phyloP scores from a whole-genome alignment of 1,140 invertebrate genomes.

The Drosophila varians region DNA sequence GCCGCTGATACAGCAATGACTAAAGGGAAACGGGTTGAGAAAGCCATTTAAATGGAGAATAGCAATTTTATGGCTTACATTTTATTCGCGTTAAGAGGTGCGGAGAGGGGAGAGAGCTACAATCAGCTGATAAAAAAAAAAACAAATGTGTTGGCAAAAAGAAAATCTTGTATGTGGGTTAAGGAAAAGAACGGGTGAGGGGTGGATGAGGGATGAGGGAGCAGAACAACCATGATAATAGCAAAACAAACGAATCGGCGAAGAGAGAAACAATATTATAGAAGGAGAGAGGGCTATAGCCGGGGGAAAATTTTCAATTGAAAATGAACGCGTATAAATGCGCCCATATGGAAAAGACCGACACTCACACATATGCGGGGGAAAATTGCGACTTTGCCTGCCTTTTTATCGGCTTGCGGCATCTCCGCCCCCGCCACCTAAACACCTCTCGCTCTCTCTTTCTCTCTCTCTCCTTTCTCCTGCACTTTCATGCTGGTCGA shows the following conservation, averaged over 20 bases:
- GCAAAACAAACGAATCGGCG: slow-evolving; percentile 57
- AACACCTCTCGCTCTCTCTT: neutral
- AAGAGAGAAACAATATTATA: slow-evolving; percentile 26
- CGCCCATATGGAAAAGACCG: slow-evolving; percentile 72
- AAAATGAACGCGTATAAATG: slow-evolving; percentile 77
- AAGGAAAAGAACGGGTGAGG: slow-evolving; percentile 3
- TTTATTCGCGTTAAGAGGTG: slow-evolving; percentile 33
- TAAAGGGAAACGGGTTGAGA: slow-evolving; percentile 28
- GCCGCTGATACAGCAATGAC: slow-evolving; percentile 8
- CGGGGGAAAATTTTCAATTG: slow-evolving; percentile 64
- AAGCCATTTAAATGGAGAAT: slow-evolving; percentile 53
- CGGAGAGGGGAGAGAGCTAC: slow-evolving; percentile 1
- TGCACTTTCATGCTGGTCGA: slow-evolving; percentile 66
- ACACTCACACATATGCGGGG: slow-evolving; percentile 22
- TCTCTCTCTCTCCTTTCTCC: slow-evolving; percentile 12
- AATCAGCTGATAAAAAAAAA: slow-evolving; percentile 63
- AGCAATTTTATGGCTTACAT: slow-evolving; percentile 57
- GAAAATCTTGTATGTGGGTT: slow-evolving; percentile 34
- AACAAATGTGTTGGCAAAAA: slow-evolving; percentile 31
- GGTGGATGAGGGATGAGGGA: neutral
- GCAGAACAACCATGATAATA: slow-evolving; percentile 58
- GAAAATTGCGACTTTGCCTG: slow-evolving; percentile 60
- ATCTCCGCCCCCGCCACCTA: slow-evolving; percentile 25
- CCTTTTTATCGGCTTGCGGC: slow-evolving; percentile 54
- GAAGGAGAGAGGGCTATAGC: slow-evolving; percentile 15